Conservation (phyloP, 2,113 vertebrate species). For the Orientallactaga bullata region DNA sequence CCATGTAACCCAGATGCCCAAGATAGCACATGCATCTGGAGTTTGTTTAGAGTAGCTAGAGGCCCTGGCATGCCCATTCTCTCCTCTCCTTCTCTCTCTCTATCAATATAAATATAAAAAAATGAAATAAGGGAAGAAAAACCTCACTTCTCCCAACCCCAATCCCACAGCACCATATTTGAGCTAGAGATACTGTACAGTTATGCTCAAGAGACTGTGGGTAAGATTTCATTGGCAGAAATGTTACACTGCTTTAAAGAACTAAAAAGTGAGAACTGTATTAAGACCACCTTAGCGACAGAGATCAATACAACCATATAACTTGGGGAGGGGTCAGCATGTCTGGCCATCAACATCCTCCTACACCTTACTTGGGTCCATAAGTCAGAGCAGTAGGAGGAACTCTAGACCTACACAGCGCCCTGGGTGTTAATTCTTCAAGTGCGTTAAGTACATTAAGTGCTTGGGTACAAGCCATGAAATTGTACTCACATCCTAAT, state of each 20-base stretch:
- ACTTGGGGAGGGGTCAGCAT: neutral
- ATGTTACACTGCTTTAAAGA: neutral
- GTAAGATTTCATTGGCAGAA: neutral
- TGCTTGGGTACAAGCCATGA: neutral
- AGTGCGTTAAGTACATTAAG: constrained; percentile 10
- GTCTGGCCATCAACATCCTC: neutral
- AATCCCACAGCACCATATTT: neutral
- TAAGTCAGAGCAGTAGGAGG: neutral
- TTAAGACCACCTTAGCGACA: neutral
- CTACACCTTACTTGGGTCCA: neutral
- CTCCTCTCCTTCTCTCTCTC: no score
- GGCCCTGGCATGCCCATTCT: no score
- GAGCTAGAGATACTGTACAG: neutral
- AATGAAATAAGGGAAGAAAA: neutral
- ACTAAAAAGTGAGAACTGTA: neutral
- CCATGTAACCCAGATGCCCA: no score
- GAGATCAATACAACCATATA: constrained; percentile 26
- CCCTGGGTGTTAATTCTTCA: constrained; percentile 35
- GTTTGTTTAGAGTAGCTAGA: no score
- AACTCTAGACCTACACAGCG: neutral
- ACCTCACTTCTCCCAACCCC: no score
- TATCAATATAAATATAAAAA: no score
- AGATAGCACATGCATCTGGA: no score
- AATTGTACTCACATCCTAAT: neutral
- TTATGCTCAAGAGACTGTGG: neutral